Evolutionary conservation across 1,140 invertebrate species (phyloP).

Genomic region (Pseudoatta argentina): DNA sequence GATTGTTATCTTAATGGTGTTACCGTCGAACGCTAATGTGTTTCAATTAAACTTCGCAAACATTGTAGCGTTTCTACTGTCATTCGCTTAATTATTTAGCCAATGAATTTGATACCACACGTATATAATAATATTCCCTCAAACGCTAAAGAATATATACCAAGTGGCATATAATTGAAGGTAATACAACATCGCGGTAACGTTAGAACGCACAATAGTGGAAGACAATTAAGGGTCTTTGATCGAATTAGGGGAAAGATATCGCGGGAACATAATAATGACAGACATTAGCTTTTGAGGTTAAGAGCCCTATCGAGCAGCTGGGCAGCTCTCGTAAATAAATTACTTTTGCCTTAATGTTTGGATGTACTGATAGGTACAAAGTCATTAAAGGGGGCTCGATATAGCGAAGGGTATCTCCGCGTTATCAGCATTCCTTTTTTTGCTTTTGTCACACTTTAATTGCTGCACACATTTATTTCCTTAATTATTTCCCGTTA

Average conservation of each 20-base stretch:
- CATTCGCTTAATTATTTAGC: conserved; percentile 59
- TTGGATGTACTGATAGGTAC: conserved; percentile 44
- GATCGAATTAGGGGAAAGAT: conserved; percentile 61
- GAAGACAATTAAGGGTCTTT: conserved; percentile 9
- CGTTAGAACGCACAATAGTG: not conserved
- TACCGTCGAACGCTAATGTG: not conserved
- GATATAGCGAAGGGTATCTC: not conserved
- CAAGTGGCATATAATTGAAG: conserved; percentile 30
- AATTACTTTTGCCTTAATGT: conserved; percentile 76
- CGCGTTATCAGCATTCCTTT: conserved; percentile 17
- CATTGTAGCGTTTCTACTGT: conserved; percentile 11
- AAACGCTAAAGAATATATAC: conserved; percentile 35
- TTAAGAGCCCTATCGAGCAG: conserved; percentile 45
- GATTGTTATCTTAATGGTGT: not conserved
- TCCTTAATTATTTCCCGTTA: not conserved
- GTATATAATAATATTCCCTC: conserved; percentile 36
- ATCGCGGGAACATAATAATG: conserved; percentile 52
- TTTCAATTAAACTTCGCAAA: conserved; percentile 53
- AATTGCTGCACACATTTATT: not conserved
- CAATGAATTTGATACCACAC: conserved; percentile 21
- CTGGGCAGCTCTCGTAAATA: conserved; percentile 74
- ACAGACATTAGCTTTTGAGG: conserved; percentile 56
- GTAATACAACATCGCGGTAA: not conserved
- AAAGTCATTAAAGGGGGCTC: conserved; percentile 45
- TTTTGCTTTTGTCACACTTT: not conserved